phyloP scores from a whole-genome alignment of 2,797 vertebrate genomes.

The Eulemur mongoz region DNA sequence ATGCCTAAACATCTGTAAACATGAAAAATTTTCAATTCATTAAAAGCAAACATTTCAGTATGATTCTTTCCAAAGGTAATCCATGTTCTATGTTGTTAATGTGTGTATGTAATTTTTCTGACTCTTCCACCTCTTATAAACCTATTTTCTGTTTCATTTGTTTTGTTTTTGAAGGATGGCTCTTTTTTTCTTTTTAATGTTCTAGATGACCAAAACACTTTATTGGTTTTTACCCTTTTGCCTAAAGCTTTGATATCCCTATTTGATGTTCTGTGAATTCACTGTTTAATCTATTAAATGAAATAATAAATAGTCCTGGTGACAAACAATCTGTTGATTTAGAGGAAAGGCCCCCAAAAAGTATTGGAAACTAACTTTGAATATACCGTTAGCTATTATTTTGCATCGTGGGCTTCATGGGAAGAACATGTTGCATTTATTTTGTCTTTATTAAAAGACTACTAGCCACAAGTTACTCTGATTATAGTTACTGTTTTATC shows the following conservation, averaged over 20 bases:
- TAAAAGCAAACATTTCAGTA: constrained; percentile 81
- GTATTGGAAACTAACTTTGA: background rate
- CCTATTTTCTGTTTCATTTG: constrained; percentile 71
- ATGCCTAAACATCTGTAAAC: constrained; percentile 80
- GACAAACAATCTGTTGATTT: constrained; percentile 63
- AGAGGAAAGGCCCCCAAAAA: constrained; percentile 65
- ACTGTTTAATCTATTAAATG: constrained; percentile 65
- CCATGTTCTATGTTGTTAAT: constrained; percentile 77
- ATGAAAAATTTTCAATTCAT: constrained; percentile 77
- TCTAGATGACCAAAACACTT: constrained; percentile 66
- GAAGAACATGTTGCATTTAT: constrained; percentile 70
- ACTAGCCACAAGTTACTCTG: constrained; percentile 64
- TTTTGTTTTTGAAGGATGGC: constrained; percentile 78
- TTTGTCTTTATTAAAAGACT: constrained; percentile 79
- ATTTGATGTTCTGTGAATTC: constrained; percentile 55
- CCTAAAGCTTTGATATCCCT: constrained; percentile 73
- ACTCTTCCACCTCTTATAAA: constrained; percentile 72
- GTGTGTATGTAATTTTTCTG: constrained; percentile 80
- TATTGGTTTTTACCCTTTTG: constrained; percentile 59
- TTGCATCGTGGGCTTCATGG: constrained; percentile 63
- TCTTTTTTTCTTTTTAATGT: constrained; percentile 68
- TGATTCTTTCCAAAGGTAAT: constrained; percentile 85
- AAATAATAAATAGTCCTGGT: constrained; percentile 67
- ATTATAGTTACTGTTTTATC: constrained; percentile 57
- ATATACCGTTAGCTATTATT: constrained; percentile 35